Percentiles rank a stretch among this genome's conserved stretches.
Evolutionary conservation across 2,113 vertebrate genomes (phyloP).

Genomic region (Oryzias javanicus): DNA sequence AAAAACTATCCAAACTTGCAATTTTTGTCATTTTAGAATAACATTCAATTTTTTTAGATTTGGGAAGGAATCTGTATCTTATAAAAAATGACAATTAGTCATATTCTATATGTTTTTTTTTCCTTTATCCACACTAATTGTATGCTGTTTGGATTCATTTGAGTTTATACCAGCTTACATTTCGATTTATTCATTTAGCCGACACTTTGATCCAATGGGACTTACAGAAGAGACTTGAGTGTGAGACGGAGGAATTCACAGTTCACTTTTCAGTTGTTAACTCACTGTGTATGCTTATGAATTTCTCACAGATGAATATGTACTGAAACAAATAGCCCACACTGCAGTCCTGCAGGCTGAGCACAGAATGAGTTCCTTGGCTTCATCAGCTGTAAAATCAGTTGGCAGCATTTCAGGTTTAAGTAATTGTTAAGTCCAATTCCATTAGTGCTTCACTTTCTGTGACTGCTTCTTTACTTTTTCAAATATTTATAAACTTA

Average conservation of each 20-base stretch:
- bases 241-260: neutral
- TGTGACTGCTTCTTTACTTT: neutral
- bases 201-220: too few relatives aligned
- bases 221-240: too few relatives aligned
- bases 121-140: neutral
- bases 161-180: neutral
- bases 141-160: neutral
- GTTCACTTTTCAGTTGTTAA: neutral
- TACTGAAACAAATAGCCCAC: conserved; percentile 3
- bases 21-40: neutral
- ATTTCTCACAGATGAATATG: conserved; percentile 7
- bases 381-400: conserved; percentile 1
- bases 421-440: neutral
- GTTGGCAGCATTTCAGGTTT: conserved; percentile 1
- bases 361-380: neutral
- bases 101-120: neutral
- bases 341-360: neutral
- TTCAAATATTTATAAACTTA: too few relatives aligned
- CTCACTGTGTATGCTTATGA: neutral
- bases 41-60: neutral
- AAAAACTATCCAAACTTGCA: neutral
- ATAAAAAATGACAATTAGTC: too few relatives aligned
- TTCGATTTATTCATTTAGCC: too few relatives aligned
- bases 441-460: neutral
- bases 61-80: neutral